Evolutionary conservation across 1,140 invertebrate species (phyloP), one percentile per base, ranked within the genome.

Genomic region (Leptinotarsa undecemlineata): DNA sequence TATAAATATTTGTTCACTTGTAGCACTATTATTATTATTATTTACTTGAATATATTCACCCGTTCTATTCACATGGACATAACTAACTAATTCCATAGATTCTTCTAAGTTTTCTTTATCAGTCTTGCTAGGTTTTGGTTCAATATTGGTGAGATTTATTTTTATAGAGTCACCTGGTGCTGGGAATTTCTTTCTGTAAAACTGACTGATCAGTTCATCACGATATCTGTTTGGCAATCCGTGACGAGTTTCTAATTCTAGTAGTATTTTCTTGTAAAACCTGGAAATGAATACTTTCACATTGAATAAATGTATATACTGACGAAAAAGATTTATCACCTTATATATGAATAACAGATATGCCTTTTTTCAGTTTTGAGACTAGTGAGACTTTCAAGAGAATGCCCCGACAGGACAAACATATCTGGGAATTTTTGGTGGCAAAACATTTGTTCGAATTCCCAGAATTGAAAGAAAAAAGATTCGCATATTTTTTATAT

Each of bases 171-270:
- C 86, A 1, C 90, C 90, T 0, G 90, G 88, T 48, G 82, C 84
- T 0, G 91, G 91, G 82, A 92, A 89, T 71, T 88, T 84, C 51
- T 87, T 86, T 68, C 88, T 85, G 81, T 91, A 91, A 14, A 92
- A 84, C 79, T 90, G 88, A 62, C 89, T 86, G 4, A 92, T 86
- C 71, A 91, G 86, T 33, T 85, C 82, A 74, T 88, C 86, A 33
- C 89, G 84, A 73, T 87, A 84, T n/a, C 86, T 81, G 73, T 91
- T 88, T 3, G 90, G 87, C 66, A 88, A 84, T 73, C 91, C 91
- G 84, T 92, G 91, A 72, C 90, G 86, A 15, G 88, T 88, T 84
- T 92, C 90, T 23, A 94, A 86, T 84, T 93, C 91, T 82, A 89
- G 84, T 21, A 95, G 83, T 6, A 94, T 86, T 89, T 92, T 89